Evolutionary conservation across 2,888 invertebrate genomes (phyloP), one percentile per base, ranked within the genome.

Genomic region (Acrocyrtus sp.): DNA sequence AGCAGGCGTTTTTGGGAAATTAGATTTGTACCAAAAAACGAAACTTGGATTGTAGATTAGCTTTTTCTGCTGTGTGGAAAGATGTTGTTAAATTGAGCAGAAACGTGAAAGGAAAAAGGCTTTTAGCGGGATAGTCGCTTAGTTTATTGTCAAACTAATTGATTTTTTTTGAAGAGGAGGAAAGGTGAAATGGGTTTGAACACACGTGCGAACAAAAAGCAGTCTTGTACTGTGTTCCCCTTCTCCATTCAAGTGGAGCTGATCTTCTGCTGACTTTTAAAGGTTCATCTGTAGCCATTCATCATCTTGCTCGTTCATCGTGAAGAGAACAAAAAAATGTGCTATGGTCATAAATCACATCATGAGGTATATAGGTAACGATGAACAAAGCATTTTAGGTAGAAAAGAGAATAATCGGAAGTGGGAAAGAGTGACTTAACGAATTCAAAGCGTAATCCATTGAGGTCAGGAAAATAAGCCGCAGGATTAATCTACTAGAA

Each of bases 1-100:
- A 50, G 8, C n/a, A n/a, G 34, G 34, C 5, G 34, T 34, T 45
- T 21, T 26, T 62, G 39, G 24, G 22, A 2, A 29, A 29, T 1
- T 17, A 29, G 26, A 26, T 21, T 50, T 19, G 34, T 22, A 2
- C 5, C 21, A 12, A 12, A 12, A 34, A 34, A 34, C 5, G 34
- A 34, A 12, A 34, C n/a, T n/a, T n/a, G n/a, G n/a, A n/a, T n/a
- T n/a, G n/a, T n/a, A n/a, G n/a, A n/a, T n/a, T n/a, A n/a, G n/a
- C n/a, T n/a, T n/a, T n/a, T n/a, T n/a, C n/a, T n/a, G n/a, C n/a
- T n/a, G n/a, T n/a, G n/a, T n/a, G n/a, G n/a, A n/a, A n/a, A n/a
- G n/a, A n/a, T n/a, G n/a, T n/a, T 43, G 70, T 62, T 70, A 62
- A 70, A 70, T 70, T 62, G 50, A 62, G 70, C 62, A 45, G 61